phyloP scores from a whole-genome alignment of 2,888 invertebrate genomes.

The Ischnura elegans region DNA sequence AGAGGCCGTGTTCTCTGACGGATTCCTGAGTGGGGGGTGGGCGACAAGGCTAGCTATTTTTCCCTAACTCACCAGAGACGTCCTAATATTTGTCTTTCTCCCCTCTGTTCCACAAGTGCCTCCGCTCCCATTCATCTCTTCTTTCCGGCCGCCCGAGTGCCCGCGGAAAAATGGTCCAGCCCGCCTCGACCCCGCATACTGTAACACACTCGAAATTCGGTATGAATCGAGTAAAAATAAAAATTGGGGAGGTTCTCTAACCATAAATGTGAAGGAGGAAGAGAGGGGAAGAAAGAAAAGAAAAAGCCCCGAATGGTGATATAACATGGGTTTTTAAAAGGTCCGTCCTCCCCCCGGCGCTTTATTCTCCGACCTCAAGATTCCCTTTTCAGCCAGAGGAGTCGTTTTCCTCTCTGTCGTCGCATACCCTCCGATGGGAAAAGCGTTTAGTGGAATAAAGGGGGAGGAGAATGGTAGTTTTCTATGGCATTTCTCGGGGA shows the following conservation, averaged over 20 bases:
- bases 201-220: neutral
- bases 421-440: neutral
- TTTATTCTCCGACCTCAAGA: neutral
- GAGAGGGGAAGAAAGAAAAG: neutral
- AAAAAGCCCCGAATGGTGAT: constrained; percentile 8
- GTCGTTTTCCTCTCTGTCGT: neutral
- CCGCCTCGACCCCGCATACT: neutral
- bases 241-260: neutral
- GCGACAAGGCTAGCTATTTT: neutral
- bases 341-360: neutral
- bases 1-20: neutral
- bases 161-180: neutral
- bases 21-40: no score
- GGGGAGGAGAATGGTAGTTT: neutral
- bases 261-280: neutral
- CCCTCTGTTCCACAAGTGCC: constrained; percentile 9
- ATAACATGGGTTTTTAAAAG: constrained; percentile 20
- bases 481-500: neutral
- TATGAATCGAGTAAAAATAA: neutral
- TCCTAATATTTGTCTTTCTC: constrained; percentile 30
- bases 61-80: neutral
- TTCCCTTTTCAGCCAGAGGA: neutral
- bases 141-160: neutral
- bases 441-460: neutral
- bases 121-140: neutral